Evolutionary conservation across 2,797 vertebrate genomes (phyloP).

Genomic region (Nannoperca obscura): DNA sequence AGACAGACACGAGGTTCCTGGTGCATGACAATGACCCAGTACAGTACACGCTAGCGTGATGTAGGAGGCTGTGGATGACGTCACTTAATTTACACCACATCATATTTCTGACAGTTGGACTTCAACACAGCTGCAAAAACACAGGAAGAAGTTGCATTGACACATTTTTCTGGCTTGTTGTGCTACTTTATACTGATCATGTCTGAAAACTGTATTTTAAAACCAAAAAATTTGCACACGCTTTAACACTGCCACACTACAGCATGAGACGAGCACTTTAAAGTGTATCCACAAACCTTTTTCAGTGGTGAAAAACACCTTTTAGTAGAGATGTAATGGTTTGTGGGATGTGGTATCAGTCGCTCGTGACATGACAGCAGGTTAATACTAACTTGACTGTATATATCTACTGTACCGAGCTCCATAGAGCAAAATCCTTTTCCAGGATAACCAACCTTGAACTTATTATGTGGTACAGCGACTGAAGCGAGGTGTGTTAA

Average conservation of each 20-base stretch:
- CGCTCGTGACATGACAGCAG: background rate
- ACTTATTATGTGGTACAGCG: background rate
- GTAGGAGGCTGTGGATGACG: too few relatives aligned
- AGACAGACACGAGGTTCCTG: too few relatives aligned
- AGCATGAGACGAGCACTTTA: background rate
- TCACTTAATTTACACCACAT: too few relatives aligned
- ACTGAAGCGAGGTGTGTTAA: conserved; percentile 31
- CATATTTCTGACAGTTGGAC: too few relatives aligned
- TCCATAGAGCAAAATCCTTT: background rate
- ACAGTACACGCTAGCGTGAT: too few relatives aligned
- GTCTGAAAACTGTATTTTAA: background rate
- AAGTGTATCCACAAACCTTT: background rate
- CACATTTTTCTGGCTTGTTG: background rate
- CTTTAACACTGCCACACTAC: background rate
- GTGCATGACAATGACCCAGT: too few relatives aligned
- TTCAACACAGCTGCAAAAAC: background rate
- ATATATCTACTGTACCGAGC: background rate
- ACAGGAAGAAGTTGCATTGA: background rate
- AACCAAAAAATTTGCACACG: background rate
- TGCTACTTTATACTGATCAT: background rate
- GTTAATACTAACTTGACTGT: background rate
- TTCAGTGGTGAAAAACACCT: background rate
- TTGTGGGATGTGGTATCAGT: background rate
- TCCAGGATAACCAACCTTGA: background rate
- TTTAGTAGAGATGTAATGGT: background rate